Base-by-base conservation (phyloP, 2,113 vertebrate genomes). In the Hippocampus mohnikei region DNA sequence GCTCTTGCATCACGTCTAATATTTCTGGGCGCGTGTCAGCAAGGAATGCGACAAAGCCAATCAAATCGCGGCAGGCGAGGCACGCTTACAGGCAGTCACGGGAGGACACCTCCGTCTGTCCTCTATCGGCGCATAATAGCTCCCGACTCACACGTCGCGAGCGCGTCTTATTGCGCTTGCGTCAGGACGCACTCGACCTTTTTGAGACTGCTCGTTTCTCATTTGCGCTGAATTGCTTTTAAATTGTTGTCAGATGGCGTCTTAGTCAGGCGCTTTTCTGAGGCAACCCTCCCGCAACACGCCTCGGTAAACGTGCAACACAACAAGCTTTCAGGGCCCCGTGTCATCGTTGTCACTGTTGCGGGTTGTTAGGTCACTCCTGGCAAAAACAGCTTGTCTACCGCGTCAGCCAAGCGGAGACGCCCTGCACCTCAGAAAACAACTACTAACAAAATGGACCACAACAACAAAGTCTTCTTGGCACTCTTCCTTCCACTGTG, bases 241-340 rank as follows among this genome's bases (percentile, higher is more conserved):
- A 78, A 84, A 88, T 87, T 68, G 73, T 27, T 80, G 62, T 76
- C 87, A 85, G 79, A 88, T 87, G 81, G 67, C 53, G 23, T 29
- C 60, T 73, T 65, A 66, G 55, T 77, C 74, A 71, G 71, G 64
- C 60, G 13, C 73, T 76, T 81, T 74, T 78, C 76, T 83, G 78
- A 87, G 76, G 80, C 83, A 83, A 82, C 67, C 59, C 50, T 56
- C 12, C 42, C 77, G 80, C 67, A 86, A 85, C 68, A 37, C 56
- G 70, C 69, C 61, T 63, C 3, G 9, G 60, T 55, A 68, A 76
- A 18, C 33, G 50, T 67, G 42, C 58, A 60, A 60, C 58, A 59
- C 58, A 29, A 59, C 27, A 60, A 40, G n/a, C 21, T 64, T 44
- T 13, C 42, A 40, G 11, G 41, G 37, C 61, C 23, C 33, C 40